phyloP scores from a whole-genome alignment of 2,888 invertebrate genomes.

The Thyatira batis region DNA sequence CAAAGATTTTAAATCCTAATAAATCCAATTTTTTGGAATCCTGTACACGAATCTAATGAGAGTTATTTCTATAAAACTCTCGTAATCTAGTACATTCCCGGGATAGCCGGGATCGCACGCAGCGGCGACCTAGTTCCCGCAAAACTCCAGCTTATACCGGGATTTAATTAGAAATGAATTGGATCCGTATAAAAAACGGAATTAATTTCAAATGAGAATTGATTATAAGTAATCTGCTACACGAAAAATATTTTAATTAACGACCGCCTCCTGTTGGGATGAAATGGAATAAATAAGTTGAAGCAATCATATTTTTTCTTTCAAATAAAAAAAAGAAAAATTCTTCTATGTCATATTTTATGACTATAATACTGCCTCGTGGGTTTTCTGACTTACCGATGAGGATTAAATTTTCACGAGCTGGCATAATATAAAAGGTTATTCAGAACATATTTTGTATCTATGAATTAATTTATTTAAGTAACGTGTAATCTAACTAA shows the following conservation, averaged over 20 bases:
- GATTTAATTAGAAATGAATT: conserved; percentile 37
- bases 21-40: background rate
- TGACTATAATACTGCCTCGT: too few species aligned
- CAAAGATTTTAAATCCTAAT: too few species aligned
- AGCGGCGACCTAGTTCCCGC: conserved; percentile 26
- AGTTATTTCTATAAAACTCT: conserved; percentile 24
- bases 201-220: background rate
- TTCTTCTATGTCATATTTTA: too few species aligned
- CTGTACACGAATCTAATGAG: background rate
- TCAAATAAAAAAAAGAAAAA: background rate
- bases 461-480: too few species aligned
- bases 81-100: conserved; percentile 26
- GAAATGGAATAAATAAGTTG: background rate
- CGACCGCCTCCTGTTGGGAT: background rate
- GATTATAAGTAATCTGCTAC: background rate
- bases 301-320: background rate
- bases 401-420: too few species aligned
- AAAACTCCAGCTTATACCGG: conserved; percentile 12
- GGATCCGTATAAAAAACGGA: conserved; percentile 1
- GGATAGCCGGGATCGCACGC: conserved; percentile 27
- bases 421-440: too few species aligned
- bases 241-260: background rate
- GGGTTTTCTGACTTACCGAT: too few species aligned
- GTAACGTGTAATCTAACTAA: too few species aligned
- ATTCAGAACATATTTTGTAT: too few species aligned